phyloP scores from a whole-genome alignment of 2,888 invertebrate genomes.

The Brachylomia viminalis region DNA sequence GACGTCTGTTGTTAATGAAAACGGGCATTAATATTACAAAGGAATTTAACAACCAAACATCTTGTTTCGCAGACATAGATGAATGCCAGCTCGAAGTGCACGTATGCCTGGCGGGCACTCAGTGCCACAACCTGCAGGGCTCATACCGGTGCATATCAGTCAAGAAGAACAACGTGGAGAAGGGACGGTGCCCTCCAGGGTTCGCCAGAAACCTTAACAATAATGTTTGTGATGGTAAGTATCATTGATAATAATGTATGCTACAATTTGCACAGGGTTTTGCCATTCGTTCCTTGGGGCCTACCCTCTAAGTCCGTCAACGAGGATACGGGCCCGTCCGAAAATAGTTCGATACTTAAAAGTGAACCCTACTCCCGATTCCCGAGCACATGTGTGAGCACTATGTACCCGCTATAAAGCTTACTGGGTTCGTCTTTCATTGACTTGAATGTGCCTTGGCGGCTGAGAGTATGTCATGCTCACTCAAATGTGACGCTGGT shows the following conservation, averaged over 20 bases:
- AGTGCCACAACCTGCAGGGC: slow-evolving; percentile 92
- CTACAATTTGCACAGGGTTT: no score
- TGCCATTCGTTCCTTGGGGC: no score
- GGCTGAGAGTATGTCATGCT: no score
- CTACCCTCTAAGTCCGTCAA: no score
- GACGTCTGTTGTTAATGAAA: neutral
- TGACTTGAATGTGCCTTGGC: no score
- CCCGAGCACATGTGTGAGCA: no score
- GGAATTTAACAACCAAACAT: neutral
- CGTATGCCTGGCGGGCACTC: slow-evolving; percentile 90
- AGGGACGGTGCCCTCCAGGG: slow-evolving; percentile 88
- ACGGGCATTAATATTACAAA: neutral
- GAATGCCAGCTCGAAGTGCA: slow-evolving; percentile 92
- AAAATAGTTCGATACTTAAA: no score
- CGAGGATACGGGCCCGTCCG: no score
- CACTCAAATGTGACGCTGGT: no score
- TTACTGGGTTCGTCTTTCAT: no score
- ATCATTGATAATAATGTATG: neutral
- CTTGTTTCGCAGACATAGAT: slow-evolving; percentile 91
- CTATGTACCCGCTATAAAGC: no score
- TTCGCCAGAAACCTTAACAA: slow-evolving; percentile 88
- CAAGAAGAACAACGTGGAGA: slow-evolving; percentile 73
- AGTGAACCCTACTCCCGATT: no score
- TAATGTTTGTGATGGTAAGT: slow-evolving; percentile 88
- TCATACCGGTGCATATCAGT: slow-evolving; percentile 91